Conservation (phyloP, 1,140 invertebrate species). For the Saxidomus purpurata region DNA sequence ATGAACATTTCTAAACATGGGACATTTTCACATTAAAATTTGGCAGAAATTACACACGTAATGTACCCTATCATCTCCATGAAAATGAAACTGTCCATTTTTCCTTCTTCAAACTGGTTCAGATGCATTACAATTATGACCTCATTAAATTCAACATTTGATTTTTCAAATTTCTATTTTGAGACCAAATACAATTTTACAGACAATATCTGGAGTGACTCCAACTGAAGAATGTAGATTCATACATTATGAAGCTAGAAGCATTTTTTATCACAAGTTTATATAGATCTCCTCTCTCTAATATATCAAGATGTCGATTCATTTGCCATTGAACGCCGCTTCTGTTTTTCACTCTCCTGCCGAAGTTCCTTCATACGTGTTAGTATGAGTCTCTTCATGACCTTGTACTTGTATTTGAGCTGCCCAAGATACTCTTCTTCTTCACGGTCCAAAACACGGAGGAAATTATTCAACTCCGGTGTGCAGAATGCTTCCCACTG, state of each 20-base stretch:
- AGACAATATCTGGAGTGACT: too few relatives aligned
- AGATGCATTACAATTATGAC: too few relatives aligned
- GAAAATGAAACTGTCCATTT: too few relatives aligned
- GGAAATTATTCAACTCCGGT: constrained; percentile 89
- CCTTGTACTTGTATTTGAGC: constrained; percentile 88
- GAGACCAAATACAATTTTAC: too few relatives aligned
- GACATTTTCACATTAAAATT: too few relatives aligned
- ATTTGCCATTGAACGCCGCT: constrained; percentile 35
- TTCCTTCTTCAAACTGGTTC: too few relatives aligned
- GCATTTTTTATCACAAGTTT: constrained; percentile 2
- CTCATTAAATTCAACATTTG: too few relatives aligned
- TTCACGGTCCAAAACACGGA: constrained; percentile 88
- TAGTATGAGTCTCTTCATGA: constrained; percentile 82
- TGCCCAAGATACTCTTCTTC: constrained; percentile 88
- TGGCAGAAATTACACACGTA: too few relatives aligned
- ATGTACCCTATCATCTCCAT: too few relatives aligned
- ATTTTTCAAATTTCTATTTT: too few relatives aligned
- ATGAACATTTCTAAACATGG: too few relatives aligned
- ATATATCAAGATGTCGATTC: constrained; percentile 53
- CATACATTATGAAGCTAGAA: not conserved
- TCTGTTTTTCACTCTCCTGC: constrained; percentile 68
- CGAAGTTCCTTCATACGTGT: constrained; percentile 79
- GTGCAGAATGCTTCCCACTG: constrained; percentile 89
- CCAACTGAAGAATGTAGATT: not conserved
- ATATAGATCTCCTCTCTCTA: not conserved